phyloP scores from a whole-genome alignment of 2,888 invertebrate genomes.

The Drosophila meridionalis region DNA sequence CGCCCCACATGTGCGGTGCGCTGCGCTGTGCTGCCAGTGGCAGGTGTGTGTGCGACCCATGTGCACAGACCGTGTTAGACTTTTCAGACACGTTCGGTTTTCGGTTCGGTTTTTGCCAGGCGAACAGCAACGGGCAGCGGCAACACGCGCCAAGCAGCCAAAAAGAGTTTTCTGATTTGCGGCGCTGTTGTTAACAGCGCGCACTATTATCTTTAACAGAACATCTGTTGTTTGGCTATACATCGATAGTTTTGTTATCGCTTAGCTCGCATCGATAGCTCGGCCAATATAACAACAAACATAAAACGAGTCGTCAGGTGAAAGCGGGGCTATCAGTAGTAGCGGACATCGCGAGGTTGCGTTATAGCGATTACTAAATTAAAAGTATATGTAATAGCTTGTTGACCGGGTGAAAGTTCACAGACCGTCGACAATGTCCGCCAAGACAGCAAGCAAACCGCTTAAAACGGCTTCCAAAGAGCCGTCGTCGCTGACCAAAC shows the following conservation, averaged over 20 bases:
- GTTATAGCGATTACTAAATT: conserved; percentile 51
- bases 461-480: conserved; percentile 82
- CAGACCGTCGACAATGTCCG: conserved; percentile 54
- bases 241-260: conserved; percentile 9
- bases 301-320: conserved; percentile 26
- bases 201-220: conserved; percentile 1
- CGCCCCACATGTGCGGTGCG: conserved; percentile 69
- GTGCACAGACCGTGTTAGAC: conserved; percentile 72
- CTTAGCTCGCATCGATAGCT: conserved; percentile 9
- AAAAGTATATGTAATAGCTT: conserved; percentile 36
- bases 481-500: conserved; percentile 86
- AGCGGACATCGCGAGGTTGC: conserved; percentile 24
- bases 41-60: conserved; percentile 65
- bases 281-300: conserved; percentile 3
- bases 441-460: conserved; percentile 55
- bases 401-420: conserved; percentile 69
- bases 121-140: conserved; percentile 44
- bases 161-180: background rate
- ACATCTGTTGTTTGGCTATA: background rate
- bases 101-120: conserved; percentile 77
- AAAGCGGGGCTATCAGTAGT: conserved; percentile 44
- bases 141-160: conserved; percentile 17
- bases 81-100: conserved; percentile 78
- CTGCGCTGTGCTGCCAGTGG: conserved; percentile 1
- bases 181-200: conserved; percentile 2